Conservation (phyloP, 2,113 vertebrate species). For the Bos javanicus region DNA sequence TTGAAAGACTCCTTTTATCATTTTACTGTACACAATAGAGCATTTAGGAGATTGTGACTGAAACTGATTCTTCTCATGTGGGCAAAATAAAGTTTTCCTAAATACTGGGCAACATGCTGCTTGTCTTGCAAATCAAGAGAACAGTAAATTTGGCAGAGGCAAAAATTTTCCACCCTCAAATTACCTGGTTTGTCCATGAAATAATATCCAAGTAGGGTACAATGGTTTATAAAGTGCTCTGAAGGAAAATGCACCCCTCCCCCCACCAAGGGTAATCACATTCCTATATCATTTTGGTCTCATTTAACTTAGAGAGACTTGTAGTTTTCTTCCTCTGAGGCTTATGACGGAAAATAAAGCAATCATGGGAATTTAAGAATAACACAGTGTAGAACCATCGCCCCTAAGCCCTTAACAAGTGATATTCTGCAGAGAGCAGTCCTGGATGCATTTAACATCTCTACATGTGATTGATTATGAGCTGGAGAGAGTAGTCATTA, state of each 20-base stretch:
- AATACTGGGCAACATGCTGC: neutral
- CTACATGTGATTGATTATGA: slow-evolving; percentile 68
- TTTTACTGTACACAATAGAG: neutral
- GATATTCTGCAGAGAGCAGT: slow-evolving; percentile 31
- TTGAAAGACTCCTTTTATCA: neutral
- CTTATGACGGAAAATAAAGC: slow-evolving; percentile 24
- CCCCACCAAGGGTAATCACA: neutral
- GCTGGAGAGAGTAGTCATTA: slow-evolving; percentile 64
- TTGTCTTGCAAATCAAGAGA: neutral
- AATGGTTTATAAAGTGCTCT: neutral
- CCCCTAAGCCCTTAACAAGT: neutral
- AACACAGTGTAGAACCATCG: neutral
- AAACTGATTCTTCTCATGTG: neutral
- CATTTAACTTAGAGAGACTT: slow-evolving; percentile 21
- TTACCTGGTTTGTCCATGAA: neutral
- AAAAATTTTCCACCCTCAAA: neutral
- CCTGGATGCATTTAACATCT: slow-evolving; percentile 47
- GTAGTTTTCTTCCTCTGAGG: neutral
- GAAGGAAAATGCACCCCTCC: neutral
- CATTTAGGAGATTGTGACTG: neutral
- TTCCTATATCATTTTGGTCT: neutral
- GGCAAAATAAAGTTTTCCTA: neutral
- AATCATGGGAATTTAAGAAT: slow-evolving; percentile 62
- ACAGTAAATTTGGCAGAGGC: neutral
- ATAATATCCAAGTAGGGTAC: neutral